Conservation (phyloP, 2,797 vertebrate species). For the Heteromormyrus szaboi region DNA sequence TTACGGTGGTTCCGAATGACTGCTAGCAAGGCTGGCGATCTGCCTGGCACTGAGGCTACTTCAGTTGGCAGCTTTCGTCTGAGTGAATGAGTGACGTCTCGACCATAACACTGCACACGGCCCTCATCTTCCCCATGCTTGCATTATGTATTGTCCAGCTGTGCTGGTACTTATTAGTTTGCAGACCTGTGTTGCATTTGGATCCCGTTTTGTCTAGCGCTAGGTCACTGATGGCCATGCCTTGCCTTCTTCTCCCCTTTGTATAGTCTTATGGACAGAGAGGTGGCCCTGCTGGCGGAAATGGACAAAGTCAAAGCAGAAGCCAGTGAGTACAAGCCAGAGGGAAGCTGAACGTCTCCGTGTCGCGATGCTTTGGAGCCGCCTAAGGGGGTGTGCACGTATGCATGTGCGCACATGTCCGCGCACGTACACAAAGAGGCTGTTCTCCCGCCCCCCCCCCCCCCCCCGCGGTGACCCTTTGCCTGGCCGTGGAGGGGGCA, state of each 20-base stretch:
- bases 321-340: background rate
- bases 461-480: background rate
- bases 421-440: background rate
- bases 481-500: slow-evolving; percentile 48
- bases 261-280: background rate
- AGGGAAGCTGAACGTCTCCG: background rate
- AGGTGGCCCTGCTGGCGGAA: background rate
- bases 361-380: background rate
- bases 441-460: background rate
- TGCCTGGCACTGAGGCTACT: background rate
- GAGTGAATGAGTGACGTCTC: background rate
- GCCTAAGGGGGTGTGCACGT: background rate
- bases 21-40: background rate
- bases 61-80: background rate
- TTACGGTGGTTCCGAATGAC: background rate
- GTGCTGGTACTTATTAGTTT: background rate
- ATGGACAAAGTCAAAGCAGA: slow-evolving; percentile 9
- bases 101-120: background rate
- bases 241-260: background rate
- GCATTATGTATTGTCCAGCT: background rate
- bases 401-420: background rate
- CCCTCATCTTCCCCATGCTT: background rate
- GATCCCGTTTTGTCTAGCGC: background rate
- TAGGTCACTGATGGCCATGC: background rate
- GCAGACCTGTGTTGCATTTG: background rate